Conservation (phyloP, 1,140 invertebrate species). For the Drosophila burlai region DNA sequence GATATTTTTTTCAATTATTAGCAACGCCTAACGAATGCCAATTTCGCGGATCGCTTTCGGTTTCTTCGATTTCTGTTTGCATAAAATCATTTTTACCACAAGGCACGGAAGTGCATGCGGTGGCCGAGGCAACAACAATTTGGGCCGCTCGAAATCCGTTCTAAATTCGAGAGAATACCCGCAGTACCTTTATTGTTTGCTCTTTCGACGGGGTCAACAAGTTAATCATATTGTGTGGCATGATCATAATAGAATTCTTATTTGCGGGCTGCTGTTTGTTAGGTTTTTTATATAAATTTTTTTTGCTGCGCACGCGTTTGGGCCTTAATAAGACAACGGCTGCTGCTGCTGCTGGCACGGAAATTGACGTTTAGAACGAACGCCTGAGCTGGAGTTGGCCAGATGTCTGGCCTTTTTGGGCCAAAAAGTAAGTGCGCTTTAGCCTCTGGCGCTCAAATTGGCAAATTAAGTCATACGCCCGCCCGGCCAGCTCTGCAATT, state of each 20-base stretch:
- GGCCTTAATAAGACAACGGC: constrained; percentile 55
- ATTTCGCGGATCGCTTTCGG: constrained; percentile 50
- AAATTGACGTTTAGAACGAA: constrained; percentile 79
- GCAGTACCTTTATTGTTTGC: constrained; percentile 57
- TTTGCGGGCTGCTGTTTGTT: constrained; percentile 35
- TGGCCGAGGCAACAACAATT: constrained; percentile 28
- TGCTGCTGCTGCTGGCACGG: constrained; percentile 62
- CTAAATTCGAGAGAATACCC: constrained; percentile 60
- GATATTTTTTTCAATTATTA: constrained; percentile 73
- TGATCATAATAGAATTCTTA: constrained; percentile 80
- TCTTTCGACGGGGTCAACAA: constrained; percentile 72
- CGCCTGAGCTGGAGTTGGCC: constrained; percentile 25
- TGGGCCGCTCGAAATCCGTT: constrained; percentile 60
- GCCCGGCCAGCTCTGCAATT: constrained; percentile 69
- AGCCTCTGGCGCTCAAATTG: constrained; percentile 79
- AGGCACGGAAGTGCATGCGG: constrained; percentile 71
- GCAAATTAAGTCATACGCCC: constrained; percentile 84
- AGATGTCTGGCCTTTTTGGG: constrained; percentile 77
- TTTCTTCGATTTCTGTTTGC: constrained; percentile 61
- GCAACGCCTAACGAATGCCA: constrained; percentile 80
- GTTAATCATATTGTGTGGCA: constrained; percentile 81
- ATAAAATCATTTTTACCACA: constrained; percentile 65
- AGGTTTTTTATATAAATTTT: constrained; percentile 5
- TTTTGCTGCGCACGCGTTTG: constrained; percentile 52
- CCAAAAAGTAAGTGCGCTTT: constrained; percentile 67